Evolutionary conservation across 2,888 invertebrate genomes (phyloP), one percentile per base, ranked within the genome.

Genomic region (Calephelis perditalis): DNA sequence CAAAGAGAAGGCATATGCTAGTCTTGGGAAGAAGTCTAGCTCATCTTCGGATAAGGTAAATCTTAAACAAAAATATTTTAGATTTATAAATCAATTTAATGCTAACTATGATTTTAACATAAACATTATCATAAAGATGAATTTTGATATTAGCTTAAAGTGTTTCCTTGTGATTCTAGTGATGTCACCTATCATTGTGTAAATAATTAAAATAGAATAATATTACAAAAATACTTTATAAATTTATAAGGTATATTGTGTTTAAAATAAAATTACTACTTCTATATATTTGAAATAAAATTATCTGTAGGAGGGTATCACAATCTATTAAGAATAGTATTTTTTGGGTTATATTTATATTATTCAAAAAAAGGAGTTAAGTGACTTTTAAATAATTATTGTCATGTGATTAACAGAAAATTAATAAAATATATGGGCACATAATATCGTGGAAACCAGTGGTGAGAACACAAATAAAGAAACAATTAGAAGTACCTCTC

Each of bases 1-100:
- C 9, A 94, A 94, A 76, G 93, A 93, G 47, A 95, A 96, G 85
- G 96, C 95, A 3, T 94, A 94, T 69, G 91, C 90, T 0, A 92
- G 92, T 65, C 86, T 97, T 7, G 94, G 95, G 55, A 94, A 95
- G 67, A 93, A 93, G 69, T 65, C 86, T 11, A 78, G 91, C 45
- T 73, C 78, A 40, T 76, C 78, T 11, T 78, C 83, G 47, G 85
- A 83, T 56, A 86, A 90, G 89, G 91, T 91, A 88, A 79, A 72
- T 43, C 62, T 70, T 56, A 56, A 73, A 37, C 69, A 67, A 60
- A 64, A 57, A 15, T 63, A 75, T 35, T 60, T 55, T 63, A 54
- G 26, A 11, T 49, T 72, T 12, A 60, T 72, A 56, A 66, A 68
- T 47, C 64, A 62, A 46, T 71, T 67, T 65, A 59, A 66, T 10